phyloP scores from a whole-genome alignment of 2,113 vertebrate genomes.

The Thryonomys swinderianus region DNA sequence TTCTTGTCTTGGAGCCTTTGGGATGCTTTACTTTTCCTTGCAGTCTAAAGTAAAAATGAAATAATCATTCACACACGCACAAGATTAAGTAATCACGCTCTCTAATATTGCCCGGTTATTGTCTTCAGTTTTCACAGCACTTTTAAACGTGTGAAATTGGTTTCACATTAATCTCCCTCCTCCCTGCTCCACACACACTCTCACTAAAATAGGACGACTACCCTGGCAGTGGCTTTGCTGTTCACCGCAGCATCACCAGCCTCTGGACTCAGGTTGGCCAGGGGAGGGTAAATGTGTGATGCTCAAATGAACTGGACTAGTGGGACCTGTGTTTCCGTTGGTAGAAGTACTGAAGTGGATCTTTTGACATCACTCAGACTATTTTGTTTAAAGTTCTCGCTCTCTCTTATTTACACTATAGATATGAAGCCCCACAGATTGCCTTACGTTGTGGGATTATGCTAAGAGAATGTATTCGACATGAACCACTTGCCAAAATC shows the following conservation, averaged over 20 bases:
- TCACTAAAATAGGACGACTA: neutral
- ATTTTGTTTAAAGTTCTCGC: neutral
- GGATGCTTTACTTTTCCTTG: neutral
- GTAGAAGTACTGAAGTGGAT: constrained; percentile 23
- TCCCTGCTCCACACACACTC: neutral
- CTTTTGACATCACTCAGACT: constrained; percentile 50
- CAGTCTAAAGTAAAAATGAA: constrained; percentile 32
- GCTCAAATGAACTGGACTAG: constrained; percentile 33
- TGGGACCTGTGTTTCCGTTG: neutral
- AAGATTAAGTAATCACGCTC: neutral
- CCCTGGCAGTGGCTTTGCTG: neutral
- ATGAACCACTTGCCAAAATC: constrained; percentile 96
- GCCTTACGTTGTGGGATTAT: constrained; percentile 98
- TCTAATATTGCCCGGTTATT: neutral
- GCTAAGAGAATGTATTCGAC: constrained; percentile 97
- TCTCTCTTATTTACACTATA: constrained; percentile 79
- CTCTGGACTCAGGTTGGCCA: neutral
- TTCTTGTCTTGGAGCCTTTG: neutral
- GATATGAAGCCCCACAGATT: constrained; percentile 96
- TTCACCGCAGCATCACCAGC: neutral
- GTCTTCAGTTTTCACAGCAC: neutral
- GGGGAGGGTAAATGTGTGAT: neutral
- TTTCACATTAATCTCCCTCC: constrained; percentile 15
- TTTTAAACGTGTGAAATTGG: constrained; percentile 22
- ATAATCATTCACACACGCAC: neutral